Conservation (phyloP, 2,113 vertebrate species). For the Hemiscyllium ocellatum region DNA sequence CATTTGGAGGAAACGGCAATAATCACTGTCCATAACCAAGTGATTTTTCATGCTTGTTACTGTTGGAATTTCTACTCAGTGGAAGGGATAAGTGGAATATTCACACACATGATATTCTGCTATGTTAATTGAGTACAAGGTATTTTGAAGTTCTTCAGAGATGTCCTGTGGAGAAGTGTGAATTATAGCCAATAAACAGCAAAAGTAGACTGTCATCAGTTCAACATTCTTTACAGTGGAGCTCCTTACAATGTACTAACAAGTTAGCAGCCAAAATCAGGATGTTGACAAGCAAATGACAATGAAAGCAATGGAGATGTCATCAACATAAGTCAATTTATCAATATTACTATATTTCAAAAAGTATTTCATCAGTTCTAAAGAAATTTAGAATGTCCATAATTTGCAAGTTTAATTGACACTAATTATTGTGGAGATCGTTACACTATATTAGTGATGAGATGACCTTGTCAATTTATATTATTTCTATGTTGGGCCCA, state of each 20-base stretch:
- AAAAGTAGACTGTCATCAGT: not conserved
- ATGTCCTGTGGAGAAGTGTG: not conserved
- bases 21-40: not conserved
- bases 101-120: not conserved
- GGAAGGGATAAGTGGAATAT: conserved; percentile 4
- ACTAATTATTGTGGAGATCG: not conserved
- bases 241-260: not conserved
- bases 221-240: not conserved
- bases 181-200: not conserved
- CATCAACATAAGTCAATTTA: not conserved
- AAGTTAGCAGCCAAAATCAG: not conserved
- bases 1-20: not conserved
- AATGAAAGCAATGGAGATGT: not conserved
- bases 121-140: not conserved
- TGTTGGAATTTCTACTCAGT: conserved; percentile 2
- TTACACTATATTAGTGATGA: not conserved
- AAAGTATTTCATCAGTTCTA: not conserved
- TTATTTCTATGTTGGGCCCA: not conserved
- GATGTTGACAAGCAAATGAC: not conserved
- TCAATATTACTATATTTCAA: not conserved
- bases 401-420: not conserved
- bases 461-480: not conserved
- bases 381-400: no score
- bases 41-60: conserved; percentile 11
- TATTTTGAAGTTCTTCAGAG: not conserved